phyloP scores from a whole-genome alignment of 2,888 invertebrate genomes.

The Macrosiphum euphorbiae region DNA sequence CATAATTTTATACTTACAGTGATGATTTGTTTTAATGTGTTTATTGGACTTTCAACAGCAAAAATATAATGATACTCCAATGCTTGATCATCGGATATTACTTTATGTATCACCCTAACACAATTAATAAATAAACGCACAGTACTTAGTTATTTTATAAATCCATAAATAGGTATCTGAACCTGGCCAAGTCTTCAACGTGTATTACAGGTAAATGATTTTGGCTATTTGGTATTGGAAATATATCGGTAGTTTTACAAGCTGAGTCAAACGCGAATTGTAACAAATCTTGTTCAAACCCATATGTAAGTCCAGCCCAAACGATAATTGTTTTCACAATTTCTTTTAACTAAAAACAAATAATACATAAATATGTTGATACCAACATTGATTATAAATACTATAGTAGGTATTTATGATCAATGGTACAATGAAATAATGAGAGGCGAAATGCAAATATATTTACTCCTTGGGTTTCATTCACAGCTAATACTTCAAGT shows the following conservation, averaged over 20 bases:
- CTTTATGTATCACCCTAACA: constrained; percentile 5
- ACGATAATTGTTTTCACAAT: constrained; percentile 9
- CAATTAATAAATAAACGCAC: neutral
- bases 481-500: constrained; percentile 42
- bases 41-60: constrained; percentile 1
- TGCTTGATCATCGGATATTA: neutral
- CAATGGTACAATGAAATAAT: neutral
- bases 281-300: constrained; percentile 50
- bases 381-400: no score
- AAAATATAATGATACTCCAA: neutral
- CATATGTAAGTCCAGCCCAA: constrained; percentile 49
- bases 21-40: constrained; percentile 36
- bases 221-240: constrained; percentile 26
- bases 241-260: neutral
- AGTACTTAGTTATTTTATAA: neutral
- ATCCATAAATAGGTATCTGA: neutral
- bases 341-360: constrained; percentile 33
- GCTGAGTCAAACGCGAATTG: constrained; percentile 35
- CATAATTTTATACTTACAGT: neutral
- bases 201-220: constrained; percentile 44
- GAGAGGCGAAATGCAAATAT: neutral
- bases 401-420: no score
- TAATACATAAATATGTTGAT: neutral
- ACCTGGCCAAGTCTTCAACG: constrained; percentile 46
- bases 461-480: constrained; percentile 46